Conservation (phyloP, 2,113 vertebrate species). For the Nycticebus coucang region DNA sequence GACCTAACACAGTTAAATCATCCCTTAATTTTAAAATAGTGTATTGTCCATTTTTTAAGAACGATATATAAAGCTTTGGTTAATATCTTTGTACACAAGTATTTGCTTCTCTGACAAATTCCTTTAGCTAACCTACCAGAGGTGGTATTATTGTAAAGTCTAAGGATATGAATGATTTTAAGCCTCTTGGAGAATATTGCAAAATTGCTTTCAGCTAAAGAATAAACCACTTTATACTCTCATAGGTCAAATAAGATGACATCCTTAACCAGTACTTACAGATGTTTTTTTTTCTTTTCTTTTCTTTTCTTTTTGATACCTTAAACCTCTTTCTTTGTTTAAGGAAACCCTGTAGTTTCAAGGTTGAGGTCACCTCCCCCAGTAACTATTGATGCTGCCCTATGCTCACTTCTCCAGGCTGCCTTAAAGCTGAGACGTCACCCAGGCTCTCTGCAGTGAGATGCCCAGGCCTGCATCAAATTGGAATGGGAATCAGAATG, state of each 20-base stretch:
- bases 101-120: slow-evolving; percentile 39
- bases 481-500: background rate
- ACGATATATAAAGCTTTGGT: slow-evolving; percentile 13
- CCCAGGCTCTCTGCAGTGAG: background rate
- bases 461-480: background rate
- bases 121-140: slow-evolving; percentile 37
- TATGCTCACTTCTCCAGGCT: no score
- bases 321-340: background rate
- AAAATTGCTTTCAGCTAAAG: slow-evolving; percentile 47
- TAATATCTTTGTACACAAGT: background rate
- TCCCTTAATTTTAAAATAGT: slow-evolving; percentile 12
- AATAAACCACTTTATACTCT: background rate
- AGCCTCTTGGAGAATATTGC: background rate
- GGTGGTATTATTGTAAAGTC: slow-evolving; percentile 42
- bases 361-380: background rate
- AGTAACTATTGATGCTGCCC: background rate
- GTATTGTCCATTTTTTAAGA: background rate
- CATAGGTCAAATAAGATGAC: background rate
- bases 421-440: background rate
- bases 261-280: background rate
- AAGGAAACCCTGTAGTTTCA: background rate
- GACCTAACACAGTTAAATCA: background rate
- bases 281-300: background rate
- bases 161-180: slow-evolving; percentile 37
- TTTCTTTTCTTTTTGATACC: background rate